phyloP scores from a whole-genome alignment of 35 echinoderm and acorn worm genomes.

The Stichopus chloronotus region DNA sequence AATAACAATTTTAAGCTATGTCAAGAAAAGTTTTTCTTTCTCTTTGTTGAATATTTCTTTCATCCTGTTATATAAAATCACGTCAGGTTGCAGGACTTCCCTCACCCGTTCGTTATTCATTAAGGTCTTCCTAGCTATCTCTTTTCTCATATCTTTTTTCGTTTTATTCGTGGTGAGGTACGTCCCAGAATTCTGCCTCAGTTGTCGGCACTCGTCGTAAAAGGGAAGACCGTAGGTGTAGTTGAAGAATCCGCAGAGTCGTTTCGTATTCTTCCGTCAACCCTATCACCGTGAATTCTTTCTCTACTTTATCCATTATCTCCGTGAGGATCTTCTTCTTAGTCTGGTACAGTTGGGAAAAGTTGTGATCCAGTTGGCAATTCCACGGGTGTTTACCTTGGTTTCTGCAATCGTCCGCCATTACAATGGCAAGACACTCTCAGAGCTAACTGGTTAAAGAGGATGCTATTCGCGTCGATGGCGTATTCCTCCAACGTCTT shows the following conservation, averaged over 20 bases:
- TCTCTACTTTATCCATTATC: constrained; percentile 14
- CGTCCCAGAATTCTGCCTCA: background rate
- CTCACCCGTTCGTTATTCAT: background rate
- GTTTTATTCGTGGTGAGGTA: background rate
- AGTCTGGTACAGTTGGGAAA: background rate
- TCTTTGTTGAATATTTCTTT: constrained; percentile 32
- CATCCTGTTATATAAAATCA: constrained; percentile 14
- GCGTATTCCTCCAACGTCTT: constrained; percentile 1
- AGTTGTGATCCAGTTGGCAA: background rate
- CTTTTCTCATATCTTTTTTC: background rate
- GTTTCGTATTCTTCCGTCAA: constrained; percentile 57
- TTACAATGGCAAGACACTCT: background rate
- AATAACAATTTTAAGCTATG: background rate
- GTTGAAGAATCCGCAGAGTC: constrained; percentile 31
- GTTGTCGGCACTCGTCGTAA: background rate
- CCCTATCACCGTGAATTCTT: constrained; percentile 45
- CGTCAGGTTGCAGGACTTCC: background rate
- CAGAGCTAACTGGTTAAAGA: background rate
- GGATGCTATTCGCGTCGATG: background rate
- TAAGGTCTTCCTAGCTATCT: background rate
- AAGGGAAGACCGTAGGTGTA: constrained; percentile 21
- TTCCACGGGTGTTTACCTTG: background rate
- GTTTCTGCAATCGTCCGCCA: background rate
- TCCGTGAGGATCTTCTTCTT: background rate
- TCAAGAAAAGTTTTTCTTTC: constrained; percentile 1